A percentile compares a stretch with the other conserved stretches of the same genome.
These are phyloP conservation scores for Tauraco hartlaubi DNA, from an alignment of 2,797 vertebrate species.

Conservation along the genomic window DNA sequence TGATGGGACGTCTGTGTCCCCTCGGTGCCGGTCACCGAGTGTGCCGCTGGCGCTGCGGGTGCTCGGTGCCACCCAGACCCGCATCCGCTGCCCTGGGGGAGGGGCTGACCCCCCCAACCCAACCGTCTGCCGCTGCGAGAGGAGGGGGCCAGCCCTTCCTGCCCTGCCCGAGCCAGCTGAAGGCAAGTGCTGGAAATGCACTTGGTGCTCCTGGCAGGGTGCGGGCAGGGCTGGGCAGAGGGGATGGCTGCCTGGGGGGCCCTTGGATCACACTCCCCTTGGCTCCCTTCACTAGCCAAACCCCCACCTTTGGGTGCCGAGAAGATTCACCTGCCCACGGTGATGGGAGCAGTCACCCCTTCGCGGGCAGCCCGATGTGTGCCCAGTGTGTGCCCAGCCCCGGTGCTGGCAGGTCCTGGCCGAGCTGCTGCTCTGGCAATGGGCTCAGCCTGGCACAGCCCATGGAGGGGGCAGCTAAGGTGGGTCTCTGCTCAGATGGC, in stretches of 20 bases:
- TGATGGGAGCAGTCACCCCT: not conserved
- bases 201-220: not conserved
- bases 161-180: not conserved
- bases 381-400: not conserved
- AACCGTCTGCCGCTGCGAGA: accelerated
- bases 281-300: not conserved
- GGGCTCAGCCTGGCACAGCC: not conserved
- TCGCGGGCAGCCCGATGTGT: accelerated
- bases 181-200: not conserved
- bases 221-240: not conserved
- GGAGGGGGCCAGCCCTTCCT: not conserved
- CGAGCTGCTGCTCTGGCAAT: accelerated
- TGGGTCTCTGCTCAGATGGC: accelerated
- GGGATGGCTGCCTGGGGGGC: not conserved
- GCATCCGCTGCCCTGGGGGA: accelerated
- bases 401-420: not conserved
- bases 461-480: not conserved
- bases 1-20: accelerated
- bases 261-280: not conserved
- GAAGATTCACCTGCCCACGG: not conserved
- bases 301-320: not conserved
- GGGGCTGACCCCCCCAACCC: not conserved
- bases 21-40: accelerated
- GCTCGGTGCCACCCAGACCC: accelerated
- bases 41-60: not conserved